Conservation (phyloP, 1,140 invertebrate species). For the Lasaia peninsularis region DNA sequence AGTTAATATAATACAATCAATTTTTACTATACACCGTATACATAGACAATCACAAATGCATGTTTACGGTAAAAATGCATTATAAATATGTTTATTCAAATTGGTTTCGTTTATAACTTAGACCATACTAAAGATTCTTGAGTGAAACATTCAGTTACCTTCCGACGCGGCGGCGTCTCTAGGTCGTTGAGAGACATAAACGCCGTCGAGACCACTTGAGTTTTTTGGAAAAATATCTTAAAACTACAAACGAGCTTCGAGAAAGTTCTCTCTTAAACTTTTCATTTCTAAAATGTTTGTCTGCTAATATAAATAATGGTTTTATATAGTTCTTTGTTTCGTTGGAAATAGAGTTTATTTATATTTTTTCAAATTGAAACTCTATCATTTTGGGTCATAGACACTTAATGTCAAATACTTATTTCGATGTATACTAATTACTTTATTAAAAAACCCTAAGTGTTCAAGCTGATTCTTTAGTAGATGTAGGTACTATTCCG, state of each 20-base stretch:
- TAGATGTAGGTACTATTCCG: too few relatives aligned
- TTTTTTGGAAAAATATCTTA: slow-evolving; percentile 30
- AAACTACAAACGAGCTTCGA: slow-evolving; percentile 5
- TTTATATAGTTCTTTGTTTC: background rate
- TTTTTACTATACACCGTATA: too few relatives aligned
- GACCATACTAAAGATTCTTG: slow-evolving; percentile 24
- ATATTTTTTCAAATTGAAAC: too few relatives aligned
- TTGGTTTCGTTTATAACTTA: slow-evolving; percentile 1
- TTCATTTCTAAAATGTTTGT: slow-evolving; percentile 6
- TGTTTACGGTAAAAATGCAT: too few relatives aligned
- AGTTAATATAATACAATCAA: too few relatives aligned
- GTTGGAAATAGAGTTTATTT: too few relatives aligned
- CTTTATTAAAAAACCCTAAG: too few relatives aligned
- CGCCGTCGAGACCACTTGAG: slow-evolving; percentile 33
- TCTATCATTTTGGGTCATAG: too few relatives aligned
- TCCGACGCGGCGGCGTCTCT: slow-evolving; percentile 32
- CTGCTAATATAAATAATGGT: background rate
- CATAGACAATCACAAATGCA: too few relatives aligned
- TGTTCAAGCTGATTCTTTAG: too few relatives aligned
- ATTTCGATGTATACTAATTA: too few relatives aligned
- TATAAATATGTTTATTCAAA: background rate
- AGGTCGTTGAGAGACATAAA: slow-evolving; percentile 33
- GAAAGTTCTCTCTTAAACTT: slow-evolving; percentile 9
- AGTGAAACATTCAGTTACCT: slow-evolving; percentile 21
- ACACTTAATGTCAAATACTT: too few relatives aligned